Evolutionary conservation across 1,140 invertebrate species (phyloP), one percentile per base, ranked within the genome.

Genomic region (Cherax quadricarinatus): DNA sequence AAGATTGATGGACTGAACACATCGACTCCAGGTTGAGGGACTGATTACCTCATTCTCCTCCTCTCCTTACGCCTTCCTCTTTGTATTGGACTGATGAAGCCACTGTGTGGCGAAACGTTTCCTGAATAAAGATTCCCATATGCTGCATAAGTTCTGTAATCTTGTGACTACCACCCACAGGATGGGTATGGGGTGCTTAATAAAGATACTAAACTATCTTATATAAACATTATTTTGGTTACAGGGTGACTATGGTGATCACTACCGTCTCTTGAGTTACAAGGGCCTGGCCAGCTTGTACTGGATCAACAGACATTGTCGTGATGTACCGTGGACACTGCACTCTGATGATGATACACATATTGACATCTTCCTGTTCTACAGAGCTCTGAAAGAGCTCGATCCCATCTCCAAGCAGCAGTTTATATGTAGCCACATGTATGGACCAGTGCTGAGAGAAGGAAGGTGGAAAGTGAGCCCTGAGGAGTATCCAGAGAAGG

Each of bases 241-340:
- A 57, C 75, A 91, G 89, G 83, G 82, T 66, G 82, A 91, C 83
- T 91, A 86, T n/a, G 83, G 73, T 2, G 89, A 91, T 49, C 82
- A 91, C 24, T 91, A 91, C 53, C 82, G 89, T 41, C 83, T 91
- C 3, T 82, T 91, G 30, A 51, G 53, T 1, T 91, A 91, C 89
- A 91, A 91, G 53, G 82, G 66, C 1, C 24, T 91, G 16, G 82
- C 89, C 10, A 48, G 62, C 24, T 53, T 91, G 18, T 75, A 86
- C 41, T 91, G 89, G 89, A 86, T 91, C 18, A 78, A 53, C 24
- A 24, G 51, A 16, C 83, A 80, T 73, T 91, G 89, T 60, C 14
- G 18, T 21, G 83, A 86, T 6, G 83, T 91, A 4, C 82, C 70
- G 5, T 91, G 89, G 89, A 91, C 82, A 4, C 48, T 91, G 10